Base-by-base conservation (phyloP, 2,888 invertebrate genomes). In the Sympetrum striolatum region DNA sequence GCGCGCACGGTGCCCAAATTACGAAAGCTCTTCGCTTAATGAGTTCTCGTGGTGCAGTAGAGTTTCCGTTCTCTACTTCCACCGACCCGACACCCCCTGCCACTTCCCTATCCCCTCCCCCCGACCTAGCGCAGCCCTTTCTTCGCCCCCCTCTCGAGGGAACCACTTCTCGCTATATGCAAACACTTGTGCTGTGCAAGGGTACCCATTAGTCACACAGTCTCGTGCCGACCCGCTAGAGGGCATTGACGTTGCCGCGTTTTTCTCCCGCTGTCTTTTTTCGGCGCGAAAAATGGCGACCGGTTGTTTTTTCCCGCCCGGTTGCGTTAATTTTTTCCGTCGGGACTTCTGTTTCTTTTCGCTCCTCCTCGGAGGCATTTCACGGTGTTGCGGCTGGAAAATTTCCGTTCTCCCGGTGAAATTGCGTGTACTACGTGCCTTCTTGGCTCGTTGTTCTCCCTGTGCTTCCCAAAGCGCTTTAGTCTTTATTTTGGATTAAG, bases 1-100 rank as follows among this genome's bases (percentile, higher is more conserved):
- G 86, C 86, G 86, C 60, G 86, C 86, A 60, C 58, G 86, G 86
- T 60, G 86, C 86, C 86, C 86, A 86, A 86, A 86, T 86, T 86
- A 86, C 86, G 86, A 86, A 86, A 86, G 86, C 86, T 86, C 86
- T 86, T 86, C 86, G 86, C 86, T 86, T 86, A 86, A 86, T 86
- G 86, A 86, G 86, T 86, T 86, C 86, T 86, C 86, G 86, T 86
- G 86, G 86, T 86, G 82, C 82, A 81, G 44, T 80, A 53, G 79
- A 90, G 79, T 64, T 90, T 90, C 82, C 86, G 79, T 31, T 22
- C 60, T 22, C 48, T n/a, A 82, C 37, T 48, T 39, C 64, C 44
- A 44, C 44, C 44, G 44, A 44, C 86, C 80, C 79, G 12, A n/a
- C 35, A 53, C 79, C 31, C 81, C 90, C 22, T 39, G 14, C 60